phyloP scores from a whole-genome alignment of 2,888 invertebrate species.

The Baccha elongata region DNA sequence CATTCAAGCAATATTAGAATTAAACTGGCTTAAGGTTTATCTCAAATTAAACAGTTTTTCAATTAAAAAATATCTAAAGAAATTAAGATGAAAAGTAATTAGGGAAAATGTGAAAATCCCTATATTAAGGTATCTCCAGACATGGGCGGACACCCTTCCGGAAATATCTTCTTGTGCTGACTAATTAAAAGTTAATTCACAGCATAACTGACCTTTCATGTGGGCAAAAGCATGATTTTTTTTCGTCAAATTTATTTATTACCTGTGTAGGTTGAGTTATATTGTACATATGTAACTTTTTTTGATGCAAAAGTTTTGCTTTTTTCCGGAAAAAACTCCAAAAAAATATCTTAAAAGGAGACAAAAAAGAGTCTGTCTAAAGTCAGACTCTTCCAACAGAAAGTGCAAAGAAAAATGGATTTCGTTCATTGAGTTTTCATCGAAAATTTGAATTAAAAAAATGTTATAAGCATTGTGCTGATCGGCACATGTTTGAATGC shows the following conservation, averaged over 20 bases:
- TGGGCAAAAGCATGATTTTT: slow-evolving; percentile 15
- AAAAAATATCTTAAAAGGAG: no score
- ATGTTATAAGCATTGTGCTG: no score
- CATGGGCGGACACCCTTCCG: not conserved
- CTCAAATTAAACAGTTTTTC: slow-evolving; percentile 14
- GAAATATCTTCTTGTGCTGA: not conserved
- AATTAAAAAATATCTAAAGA: not conserved
- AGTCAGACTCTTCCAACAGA: no score
- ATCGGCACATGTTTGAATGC: no score
- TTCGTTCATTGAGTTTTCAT: no score
- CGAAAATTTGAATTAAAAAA: no score
- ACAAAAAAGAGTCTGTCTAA: no score
- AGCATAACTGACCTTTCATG: slow-evolving; percentile 4
- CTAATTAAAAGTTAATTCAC: slow-evolving; percentile 36
- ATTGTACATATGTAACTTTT: no score
- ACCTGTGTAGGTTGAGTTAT: no score
- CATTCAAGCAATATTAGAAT: not conserved
- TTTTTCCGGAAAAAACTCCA: no score
- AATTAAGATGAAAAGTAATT: not conserved
- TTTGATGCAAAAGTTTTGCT: slow-evolving; percentile 5
- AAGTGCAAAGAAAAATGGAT: no score
- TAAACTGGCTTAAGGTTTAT: not conserved
- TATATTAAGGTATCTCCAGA: not conserved
- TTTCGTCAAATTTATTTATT: slow-evolving; percentile 10
- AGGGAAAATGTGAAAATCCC: not conserved